Evolutionary conservation across 2,113 vertebrate species (phyloP).

Genomic region (Opisthocomus hoazin): DNA sequence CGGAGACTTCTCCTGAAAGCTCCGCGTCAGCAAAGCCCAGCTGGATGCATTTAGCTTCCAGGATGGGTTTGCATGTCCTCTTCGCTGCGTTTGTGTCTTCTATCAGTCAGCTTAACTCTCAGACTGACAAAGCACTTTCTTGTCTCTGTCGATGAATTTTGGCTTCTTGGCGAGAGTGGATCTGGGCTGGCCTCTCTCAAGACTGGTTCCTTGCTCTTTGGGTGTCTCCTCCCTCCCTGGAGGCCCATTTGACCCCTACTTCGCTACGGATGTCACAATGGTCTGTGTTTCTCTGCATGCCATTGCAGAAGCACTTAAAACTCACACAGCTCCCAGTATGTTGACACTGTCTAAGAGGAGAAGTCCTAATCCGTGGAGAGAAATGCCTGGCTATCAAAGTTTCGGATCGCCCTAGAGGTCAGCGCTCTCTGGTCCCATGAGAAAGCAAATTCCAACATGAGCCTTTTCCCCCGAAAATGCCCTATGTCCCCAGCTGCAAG

Average conservation of each 20-base stretch:
- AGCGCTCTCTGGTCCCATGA: background rate
- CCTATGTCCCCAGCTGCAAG: background rate
- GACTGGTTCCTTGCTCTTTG: background rate
- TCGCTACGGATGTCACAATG: background rate
- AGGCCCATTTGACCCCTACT: background rate
- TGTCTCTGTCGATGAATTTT: background rate
- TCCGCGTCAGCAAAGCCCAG: background rate
- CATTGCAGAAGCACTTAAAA: background rate
- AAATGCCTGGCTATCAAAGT: background rate
- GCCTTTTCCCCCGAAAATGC: background rate
- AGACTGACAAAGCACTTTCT: background rate
- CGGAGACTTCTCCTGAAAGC: background rate
- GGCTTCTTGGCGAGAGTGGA: background rate
- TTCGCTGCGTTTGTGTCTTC: fast-evolving
- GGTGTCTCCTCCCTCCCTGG: background rate
- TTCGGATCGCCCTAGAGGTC: background rate
- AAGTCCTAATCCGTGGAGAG: background rate
- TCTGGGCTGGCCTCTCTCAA: background rate
- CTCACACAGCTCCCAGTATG: background rate
- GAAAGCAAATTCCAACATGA: background rate
- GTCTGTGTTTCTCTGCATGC: background rate
- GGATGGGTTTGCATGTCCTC: background rate
- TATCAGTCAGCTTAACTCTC: background rate
- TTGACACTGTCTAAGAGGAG: background rate
- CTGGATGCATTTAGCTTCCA: background rate